Base-by-base conservation (phyloP, 2,113 vertebrate species). In the Platysternon megacephalum region DNA sequence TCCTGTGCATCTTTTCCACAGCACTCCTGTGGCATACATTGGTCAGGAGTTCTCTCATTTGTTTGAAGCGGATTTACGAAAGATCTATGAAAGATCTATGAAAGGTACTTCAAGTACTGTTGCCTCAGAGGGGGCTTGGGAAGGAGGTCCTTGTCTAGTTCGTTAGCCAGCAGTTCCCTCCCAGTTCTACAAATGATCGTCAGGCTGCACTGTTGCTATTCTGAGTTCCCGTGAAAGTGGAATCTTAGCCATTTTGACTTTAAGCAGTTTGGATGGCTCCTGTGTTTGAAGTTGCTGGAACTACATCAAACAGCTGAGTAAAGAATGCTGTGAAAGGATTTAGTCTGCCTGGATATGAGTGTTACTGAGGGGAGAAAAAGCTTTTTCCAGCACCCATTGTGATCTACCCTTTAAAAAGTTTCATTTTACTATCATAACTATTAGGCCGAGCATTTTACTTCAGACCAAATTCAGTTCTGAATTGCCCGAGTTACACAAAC, bases 241-340 rank as follows among this genome's bases (percentile, higher is more conserved):
- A 94, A 83, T 85, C 91, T 97, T 76, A 83, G 95, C 88, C 84
- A 92, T 95, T 97, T 94, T n/a, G 85, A 94, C 86, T 96, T 90
- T 56, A 92, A 97, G 86, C 91, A 93, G 82, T 96, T 94, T 97
- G 96, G 96, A 93, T 94, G 61, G 22, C 93, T 97, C 93, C 84
- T 84, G 79, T 92, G 90, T 98, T 97, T 98, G 97, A 97, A 97
- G 94, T 96, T 96, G 81, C 93, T 98, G 98, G 97, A 98, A 96
- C 79, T 65, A 96, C 97, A 98, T 98, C 98, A 98, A 97, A 98
- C 78, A 2, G 61, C 39, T 46, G 1, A 96, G 96, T 89, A 96
- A 98, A 98, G 95, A 98, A 98, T 86, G 87, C 44, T 1, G 82
- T 89, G 32, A 84, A 96, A 97, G 90, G 96, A 96, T 97, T 97